Evolutionary conservation across 2,888 invertebrate genomes (phyloP), one percentile per base, ranked within the genome.

Genomic region (Brenthis daphne): DNA sequence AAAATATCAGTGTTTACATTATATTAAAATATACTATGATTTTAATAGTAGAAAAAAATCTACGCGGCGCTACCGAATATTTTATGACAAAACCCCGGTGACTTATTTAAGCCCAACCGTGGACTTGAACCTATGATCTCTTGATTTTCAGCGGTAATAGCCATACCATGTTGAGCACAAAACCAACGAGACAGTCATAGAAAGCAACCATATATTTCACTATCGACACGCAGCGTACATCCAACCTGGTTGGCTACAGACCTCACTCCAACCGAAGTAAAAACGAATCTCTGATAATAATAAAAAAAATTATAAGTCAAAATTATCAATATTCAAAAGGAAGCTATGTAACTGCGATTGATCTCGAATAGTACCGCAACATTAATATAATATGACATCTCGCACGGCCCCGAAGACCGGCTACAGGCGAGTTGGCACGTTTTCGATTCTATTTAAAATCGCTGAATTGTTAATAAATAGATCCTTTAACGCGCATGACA

Each of bases 401-500:
- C 74, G 71, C 73, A 77, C 76, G 77, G 73, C 77, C 72, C 69
- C 71, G 74, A 29, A 73, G 68, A 73, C 76, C 71, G 74, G 76
- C 75, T 78, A 74, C 77, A 77, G 77, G 68, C 80, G 79, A 85
- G 79, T 85, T 87, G 85, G 86, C 88, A 89, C 89, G 88, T 87
- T 86, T 88, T 88, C 85, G 86, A 88, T 89, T 85, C 89, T 89
- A 88, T 90, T 89, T 89, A 88, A 88, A 88, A 81, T 80, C 78
- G 73, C 73, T 90, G 87, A 89, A 90, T 89, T 82, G 77, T 88
- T 90, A 87, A 90, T 87, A 78, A 75, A 76, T 72, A 78, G 75
- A 76, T 78, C 80, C 78, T 79, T 76, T 72, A 72, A 66, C 66
- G 63, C 64, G 65, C 69, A 67, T 51, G 51, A 63, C 51, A 53